A percentile compares a stretch with the other conserved stretches of the same genome.
phyloP scores from a whole-genome alignment of 2,888 invertebrate species.

The Drosophila flavopinicola region DNA sequence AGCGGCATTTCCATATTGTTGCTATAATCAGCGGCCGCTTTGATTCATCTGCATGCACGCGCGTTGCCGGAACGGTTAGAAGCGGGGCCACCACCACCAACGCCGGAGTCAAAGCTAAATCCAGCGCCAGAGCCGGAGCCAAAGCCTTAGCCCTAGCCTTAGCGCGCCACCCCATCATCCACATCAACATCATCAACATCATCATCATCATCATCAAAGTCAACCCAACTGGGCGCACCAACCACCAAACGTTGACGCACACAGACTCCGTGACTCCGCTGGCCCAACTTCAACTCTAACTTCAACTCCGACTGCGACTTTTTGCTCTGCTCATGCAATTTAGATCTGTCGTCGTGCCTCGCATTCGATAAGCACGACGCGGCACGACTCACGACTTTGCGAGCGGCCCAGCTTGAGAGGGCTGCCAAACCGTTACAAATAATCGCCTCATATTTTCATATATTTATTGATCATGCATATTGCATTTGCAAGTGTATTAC shows the following conservation, averaged over 20 bases:
- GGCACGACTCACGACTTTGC: constrained; percentile 1
- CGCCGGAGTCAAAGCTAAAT: constrained; percentile 37
- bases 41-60: constrained; percentile 75
- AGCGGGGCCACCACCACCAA: constrained; percentile 24
- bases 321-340: constrained; percentile 26
- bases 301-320: constrained; percentile 47
- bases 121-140: constrained; percentile 31
- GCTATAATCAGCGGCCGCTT: constrained; percentile 77
- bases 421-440: too few species aligned
- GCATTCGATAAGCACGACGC: constrained; percentile 10
- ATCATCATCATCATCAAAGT: constrained; percentile 49
- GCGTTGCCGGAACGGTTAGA: constrained; percentile 43
- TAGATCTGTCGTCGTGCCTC: constrained; percentile 22
- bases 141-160: constrained; percentile 34
- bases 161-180: constrained; percentile 40
- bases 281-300: constrained; percentile 48
- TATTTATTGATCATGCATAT: too few species aligned
- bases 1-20: constrained; percentile 75
- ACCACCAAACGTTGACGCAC: constrained; percentile 41
- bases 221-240: constrained; percentile 40
- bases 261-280: constrained; percentile 60
- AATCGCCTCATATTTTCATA: too few species aligned
- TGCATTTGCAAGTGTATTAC: too few species aligned
- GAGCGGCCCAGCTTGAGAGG: too few species aligned
- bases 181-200: too few species aligned